These are phyloP conservation scores for Ormyrus thymus DNA, from an alignment of 2,888 invertebrate genomes.

Conservation along the genomic window DNA sequence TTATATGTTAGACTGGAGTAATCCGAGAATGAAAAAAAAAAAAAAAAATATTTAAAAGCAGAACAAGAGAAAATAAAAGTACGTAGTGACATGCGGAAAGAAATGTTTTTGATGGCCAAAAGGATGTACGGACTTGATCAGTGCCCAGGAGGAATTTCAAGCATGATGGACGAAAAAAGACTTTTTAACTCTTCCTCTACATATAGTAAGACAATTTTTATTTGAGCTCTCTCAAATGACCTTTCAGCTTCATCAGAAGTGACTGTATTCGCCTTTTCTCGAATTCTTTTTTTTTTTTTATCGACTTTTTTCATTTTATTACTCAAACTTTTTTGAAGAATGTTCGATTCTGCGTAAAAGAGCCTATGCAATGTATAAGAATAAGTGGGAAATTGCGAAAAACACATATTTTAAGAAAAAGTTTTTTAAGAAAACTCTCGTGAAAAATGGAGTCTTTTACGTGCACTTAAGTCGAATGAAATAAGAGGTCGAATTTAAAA, in stretches of 20 bases:
- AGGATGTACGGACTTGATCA: too few relatives aligned
- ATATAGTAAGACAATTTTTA: not conserved
- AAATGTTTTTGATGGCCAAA: slow-evolving; percentile 13
- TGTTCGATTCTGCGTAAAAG: too few relatives aligned
- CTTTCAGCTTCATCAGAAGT: too few relatives aligned
- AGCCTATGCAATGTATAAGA: too few relatives aligned
- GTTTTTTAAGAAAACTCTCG: not conserved
- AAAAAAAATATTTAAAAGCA: not conserved
- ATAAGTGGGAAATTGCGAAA: not conserved
- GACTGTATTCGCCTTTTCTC: too few relatives aligned
- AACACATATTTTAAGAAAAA: not conserved
- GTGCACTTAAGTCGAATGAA: not conserved
- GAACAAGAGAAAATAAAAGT: slow-evolving; percentile 9
- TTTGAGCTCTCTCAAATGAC: not conserved
- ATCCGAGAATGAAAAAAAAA: slow-evolving; percentile 8
- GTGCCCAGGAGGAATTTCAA: too few relatives aligned
- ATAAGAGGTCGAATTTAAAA: not conserved
- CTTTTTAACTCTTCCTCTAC: slow-evolving; percentile 25
- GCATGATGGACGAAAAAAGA: not conserved
- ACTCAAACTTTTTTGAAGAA: not conserved
- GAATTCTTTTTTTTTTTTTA: not conserved
- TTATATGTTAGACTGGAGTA: slow-evolving; percentile 26
- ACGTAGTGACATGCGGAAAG: not conserved
- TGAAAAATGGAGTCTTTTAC: not conserved
- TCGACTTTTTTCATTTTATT: not conserved